Conservation (phyloP, 2,797 vertebrate genomes). For the Myotis myotis region DNA sequence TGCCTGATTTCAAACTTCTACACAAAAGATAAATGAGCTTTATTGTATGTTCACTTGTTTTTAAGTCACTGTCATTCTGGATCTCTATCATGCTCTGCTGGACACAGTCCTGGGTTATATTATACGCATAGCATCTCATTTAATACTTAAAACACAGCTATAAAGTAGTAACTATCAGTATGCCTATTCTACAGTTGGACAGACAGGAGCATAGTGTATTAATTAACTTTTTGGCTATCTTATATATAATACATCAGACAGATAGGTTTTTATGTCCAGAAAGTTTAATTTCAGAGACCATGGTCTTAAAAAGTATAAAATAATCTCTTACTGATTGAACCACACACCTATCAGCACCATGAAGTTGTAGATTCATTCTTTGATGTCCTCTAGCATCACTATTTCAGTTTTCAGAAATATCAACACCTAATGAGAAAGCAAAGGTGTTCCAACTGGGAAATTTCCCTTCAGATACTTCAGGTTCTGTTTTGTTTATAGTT, state of each 20-base stretch:
- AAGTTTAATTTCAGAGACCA: background rate
- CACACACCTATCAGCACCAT: rapidly evolving
- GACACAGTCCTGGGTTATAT: background rate
- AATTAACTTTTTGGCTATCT: background rate
- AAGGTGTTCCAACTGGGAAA: background rate
- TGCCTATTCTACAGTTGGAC: background rate
- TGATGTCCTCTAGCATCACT: background rate
- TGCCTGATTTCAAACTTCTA: background rate
- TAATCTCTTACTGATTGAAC: background rate
- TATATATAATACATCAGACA: background rate
- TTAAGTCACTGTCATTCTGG: background rate
- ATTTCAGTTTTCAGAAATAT: background rate
- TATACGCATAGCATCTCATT: background rate
- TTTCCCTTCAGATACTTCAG: background rate
- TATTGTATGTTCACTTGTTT: background rate
- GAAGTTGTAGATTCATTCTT: background rate
- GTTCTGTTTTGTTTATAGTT: background rate
- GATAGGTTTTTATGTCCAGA: background rate
- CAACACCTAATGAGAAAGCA: background rate
- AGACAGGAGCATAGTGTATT: background rate
- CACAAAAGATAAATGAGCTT: background rate
- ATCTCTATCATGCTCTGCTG: background rate
- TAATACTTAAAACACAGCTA: background rate
- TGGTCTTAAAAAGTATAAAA: background rate
- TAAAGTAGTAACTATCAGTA: background rate